Percentiles rank a stretch among this genome's conserved stretches.
phyloP scores from a whole-genome alignment of 2,888 invertebrate genomes.

The Serrognathus titanus region DNA sequence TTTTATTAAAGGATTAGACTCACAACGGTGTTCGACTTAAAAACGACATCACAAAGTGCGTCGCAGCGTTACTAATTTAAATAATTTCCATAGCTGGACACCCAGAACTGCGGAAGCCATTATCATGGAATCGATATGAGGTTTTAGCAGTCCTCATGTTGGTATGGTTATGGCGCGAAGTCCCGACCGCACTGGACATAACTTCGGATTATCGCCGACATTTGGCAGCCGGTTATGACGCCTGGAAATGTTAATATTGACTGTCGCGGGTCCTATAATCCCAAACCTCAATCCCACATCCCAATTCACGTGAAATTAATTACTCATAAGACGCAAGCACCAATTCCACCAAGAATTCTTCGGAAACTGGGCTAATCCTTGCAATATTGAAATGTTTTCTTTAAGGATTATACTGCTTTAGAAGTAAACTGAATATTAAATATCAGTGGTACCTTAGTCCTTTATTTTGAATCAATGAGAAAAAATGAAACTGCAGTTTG shows the following conservation, averaged over 20 bases:
- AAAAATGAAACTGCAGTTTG: too few relatives aligned
- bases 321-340: conserved; percentile 6
- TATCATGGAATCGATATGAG: conserved; percentile 32
- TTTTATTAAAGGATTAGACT: too few relatives aligned
- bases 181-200: conserved; percentile 39
- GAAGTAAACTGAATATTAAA: too few relatives aligned
- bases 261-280: conserved; percentile 30
- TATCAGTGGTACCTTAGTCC: too few relatives aligned
- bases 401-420: too few relatives aligned
- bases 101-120: conserved; percentile 32
- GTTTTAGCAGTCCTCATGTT: conserved; percentile 25
- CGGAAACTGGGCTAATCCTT: too few relatives aligned
- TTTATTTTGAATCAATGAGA: too few relatives aligned
- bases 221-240: conserved; percentile 44
- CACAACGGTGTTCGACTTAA: conserved; percentile 8
- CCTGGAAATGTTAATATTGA: conserved; percentile 47
- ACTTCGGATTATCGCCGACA: conserved; percentile 42
- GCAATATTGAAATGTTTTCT: too few relatives aligned
- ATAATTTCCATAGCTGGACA: conserved; percentile 33
- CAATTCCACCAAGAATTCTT: background rate
- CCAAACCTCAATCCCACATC: conserved; percentile 9
- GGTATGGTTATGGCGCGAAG: conserved; percentile 24
- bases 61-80: conserved; percentile 33
- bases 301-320: conserved; percentile 17
- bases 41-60: conserved; percentile 20